A percentile compares a stretch with the other conserved stretches of the same genome.
phyloP scores from a whole-genome alignment of 2,888 invertebrate genomes.

The Aspidiotus destructor region DNA sequence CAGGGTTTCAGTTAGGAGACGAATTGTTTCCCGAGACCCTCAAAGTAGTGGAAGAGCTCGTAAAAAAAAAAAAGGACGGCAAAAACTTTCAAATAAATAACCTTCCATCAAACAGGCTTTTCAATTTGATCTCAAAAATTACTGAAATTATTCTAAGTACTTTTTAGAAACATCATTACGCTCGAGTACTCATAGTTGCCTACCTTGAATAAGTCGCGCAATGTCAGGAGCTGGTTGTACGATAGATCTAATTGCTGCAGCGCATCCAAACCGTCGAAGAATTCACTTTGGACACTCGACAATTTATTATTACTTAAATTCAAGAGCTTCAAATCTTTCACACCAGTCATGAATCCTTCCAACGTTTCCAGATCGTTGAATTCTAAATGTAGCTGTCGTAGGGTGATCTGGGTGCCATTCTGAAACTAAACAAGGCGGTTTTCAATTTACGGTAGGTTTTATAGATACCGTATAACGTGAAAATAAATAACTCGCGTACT shows the following conservation, averaged over 20 bases:
- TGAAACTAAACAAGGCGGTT: background rate
- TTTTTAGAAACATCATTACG: background rate
- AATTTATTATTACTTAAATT: slow-evolving; percentile 67
- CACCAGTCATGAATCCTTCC: slow-evolving; percentile 64
- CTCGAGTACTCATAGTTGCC: slow-evolving; percentile 20
- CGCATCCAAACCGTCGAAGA: slow-evolving; percentile 65
- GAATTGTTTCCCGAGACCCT: too few species aligned
- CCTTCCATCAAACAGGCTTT: background rate
- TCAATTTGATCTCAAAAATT: too few species aligned
- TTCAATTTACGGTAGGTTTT: too few species aligned
- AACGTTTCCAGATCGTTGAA: slow-evolving; percentile 61
- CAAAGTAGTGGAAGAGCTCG: too few species aligned
- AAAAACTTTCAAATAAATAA: too few species aligned
- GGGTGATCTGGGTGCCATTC: slow-evolving; percentile 38
- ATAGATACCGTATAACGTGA: too few species aligned
- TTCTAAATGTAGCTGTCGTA: slow-evolving; percentile 53
- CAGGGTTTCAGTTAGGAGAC: too few species aligned
- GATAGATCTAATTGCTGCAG: slow-evolving; percentile 66
- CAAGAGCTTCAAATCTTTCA: slow-evolving; percentile 60
- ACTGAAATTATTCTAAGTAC: background rate
- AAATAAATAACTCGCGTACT: slow-evolving; percentile 40
- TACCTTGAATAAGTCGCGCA: slow-evolving; percentile 77
- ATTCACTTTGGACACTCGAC: slow-evolving; percentile 62
- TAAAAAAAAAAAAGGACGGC: background rate
- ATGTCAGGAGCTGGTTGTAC: slow-evolving; percentile 61